phyloP scores from a whole-genome alignment of 2,888 invertebrate genomes.

The Phaonia tiefii region DNA sequence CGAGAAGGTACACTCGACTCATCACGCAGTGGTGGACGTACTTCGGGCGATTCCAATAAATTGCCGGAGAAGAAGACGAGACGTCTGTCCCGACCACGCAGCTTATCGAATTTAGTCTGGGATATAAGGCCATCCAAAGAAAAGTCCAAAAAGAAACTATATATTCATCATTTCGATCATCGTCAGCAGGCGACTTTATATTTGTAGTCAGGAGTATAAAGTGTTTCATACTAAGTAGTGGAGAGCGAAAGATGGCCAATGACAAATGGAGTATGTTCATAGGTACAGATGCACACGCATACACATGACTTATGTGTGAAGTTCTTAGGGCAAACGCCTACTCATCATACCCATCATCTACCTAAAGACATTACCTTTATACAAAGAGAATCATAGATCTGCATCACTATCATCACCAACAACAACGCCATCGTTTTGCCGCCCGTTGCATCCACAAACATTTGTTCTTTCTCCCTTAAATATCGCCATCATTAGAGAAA shows the following conservation, averaged over 20 bases:
- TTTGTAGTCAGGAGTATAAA: conserved; percentile 74
- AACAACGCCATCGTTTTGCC: conserved; percentile 42
- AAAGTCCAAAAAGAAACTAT: conserved; percentile 81
- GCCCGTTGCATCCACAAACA: conserved; percentile 50
- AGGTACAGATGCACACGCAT: not conserved
- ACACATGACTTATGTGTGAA: conserved; percentile 19
- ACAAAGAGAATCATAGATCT: no score
- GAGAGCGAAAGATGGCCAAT: not conserved
- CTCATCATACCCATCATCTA: conserved; percentile 31
- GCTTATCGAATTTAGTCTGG: conserved; percentile 93
- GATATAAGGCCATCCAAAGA: conserved; percentile 83
- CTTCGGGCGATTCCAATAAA: conserved; percentile 91
- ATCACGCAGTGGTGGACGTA: conserved; percentile 92
- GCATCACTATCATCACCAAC: conserved; percentile 32
- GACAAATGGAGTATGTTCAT: conserved; percentile 37
- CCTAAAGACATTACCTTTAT: conserved; percentile 7
- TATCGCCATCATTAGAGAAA: conserved; percentile 52
- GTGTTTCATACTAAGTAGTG: not conserved
- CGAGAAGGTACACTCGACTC: conserved; percentile 93
- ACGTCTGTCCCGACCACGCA: conserved; percentile 90
- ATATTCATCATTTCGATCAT: conserved; percentile 81
- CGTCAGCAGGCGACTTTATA: conserved; percentile 81
- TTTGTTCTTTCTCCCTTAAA: conserved; percentile 43
- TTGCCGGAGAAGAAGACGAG: conserved; percentile 91
- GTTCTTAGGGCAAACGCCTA: conserved; percentile 20